phyloP scores from a whole-genome alignment of 2,888 invertebrate genomes.

The Scaeva pyrastri region DNA sequence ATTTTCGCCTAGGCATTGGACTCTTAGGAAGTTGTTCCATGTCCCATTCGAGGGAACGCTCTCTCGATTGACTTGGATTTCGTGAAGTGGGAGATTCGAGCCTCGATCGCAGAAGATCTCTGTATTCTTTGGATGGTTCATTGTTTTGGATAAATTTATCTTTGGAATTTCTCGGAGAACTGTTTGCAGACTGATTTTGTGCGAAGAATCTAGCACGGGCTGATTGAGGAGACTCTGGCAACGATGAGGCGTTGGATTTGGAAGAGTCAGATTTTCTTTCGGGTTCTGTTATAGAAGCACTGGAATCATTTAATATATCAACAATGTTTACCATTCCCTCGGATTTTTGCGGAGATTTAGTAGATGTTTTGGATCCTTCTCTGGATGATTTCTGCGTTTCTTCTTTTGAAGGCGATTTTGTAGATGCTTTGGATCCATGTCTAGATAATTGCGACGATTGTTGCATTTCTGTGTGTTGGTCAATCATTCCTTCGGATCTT shows the following conservation, averaged over 20 bases:
- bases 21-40: slow-evolving; percentile 81
- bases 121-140: slow-evolving; percentile 56
- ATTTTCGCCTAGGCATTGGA: slow-evolving; percentile 79
- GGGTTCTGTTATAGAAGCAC: not conserved
- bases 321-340: slow-evolving; percentile 28
- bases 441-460: not conserved
- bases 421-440: not conserved
- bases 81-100: slow-evolving; percentile 52
- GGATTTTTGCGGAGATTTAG: not conserved
- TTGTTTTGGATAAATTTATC: slow-evolving; percentile 26
- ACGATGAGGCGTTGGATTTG: slow-evolving; percentile 7
- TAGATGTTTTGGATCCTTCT: slow-evolving; percentile 13
- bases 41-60: slow-evolving; percentile 78
- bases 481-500: not conserved
- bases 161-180: slow-evolving; percentile 39
- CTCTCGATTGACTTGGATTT: slow-evolving; percentile 45
- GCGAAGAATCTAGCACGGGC: slow-evolving; percentile 43
- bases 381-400: not conserved
- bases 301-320: slow-evolving; percentile 17
- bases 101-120: slow-evolving; percentile 48
- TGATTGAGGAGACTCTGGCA: slow-evolving; percentile 38
- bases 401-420: not conserved
- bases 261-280: not conserved
- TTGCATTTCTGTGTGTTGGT: not conserved
- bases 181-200: slow-evolving; percentile 75